Conservation (phyloP, 92 coral and sea anemone genomes). For the Epizoanthus ramosus region DNA sequence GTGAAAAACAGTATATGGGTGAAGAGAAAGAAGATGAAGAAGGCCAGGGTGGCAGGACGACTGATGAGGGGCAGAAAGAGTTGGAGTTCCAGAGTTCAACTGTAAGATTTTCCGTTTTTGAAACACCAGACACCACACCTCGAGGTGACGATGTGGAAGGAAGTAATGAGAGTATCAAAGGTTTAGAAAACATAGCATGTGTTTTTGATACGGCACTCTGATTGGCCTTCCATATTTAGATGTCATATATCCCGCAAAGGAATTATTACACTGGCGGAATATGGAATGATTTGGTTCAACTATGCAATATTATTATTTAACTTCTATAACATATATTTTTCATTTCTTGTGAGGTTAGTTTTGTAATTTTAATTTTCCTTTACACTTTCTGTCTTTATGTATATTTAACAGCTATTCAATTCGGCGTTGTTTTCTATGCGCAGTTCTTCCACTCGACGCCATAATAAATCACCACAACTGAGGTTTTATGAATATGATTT, state of each 20-base stretch:
- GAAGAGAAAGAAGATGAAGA: background rate
- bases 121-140: background rate
- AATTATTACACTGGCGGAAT: background rate
- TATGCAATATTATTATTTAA: background rate
- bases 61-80: background rate
- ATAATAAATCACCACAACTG: too few relatives aligned
- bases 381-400: too few relatives aligned
- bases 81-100: background rate
- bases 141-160: background rate
- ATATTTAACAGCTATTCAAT: too few relatives aligned
- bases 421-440: too few relatives aligned
- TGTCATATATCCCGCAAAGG: background rate
- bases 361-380: too few relatives aligned
- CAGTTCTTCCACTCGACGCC: too few relatives aligned
- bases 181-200: background rate
- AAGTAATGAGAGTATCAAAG: background rate
- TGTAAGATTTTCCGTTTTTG: background rate
- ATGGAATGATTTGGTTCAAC: too few relatives aligned
- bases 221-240: background rate
- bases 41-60: too few relatives aligned
- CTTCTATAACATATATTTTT: too few relatives aligned
- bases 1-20: background rate
- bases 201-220: background rate
- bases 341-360: too few relatives aligned
- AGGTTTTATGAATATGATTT: too few relatives aligned